Evolutionary conservation across 2,113 vertebrate species (phyloP).

Genomic region (Charadrius vociferus): DNA sequence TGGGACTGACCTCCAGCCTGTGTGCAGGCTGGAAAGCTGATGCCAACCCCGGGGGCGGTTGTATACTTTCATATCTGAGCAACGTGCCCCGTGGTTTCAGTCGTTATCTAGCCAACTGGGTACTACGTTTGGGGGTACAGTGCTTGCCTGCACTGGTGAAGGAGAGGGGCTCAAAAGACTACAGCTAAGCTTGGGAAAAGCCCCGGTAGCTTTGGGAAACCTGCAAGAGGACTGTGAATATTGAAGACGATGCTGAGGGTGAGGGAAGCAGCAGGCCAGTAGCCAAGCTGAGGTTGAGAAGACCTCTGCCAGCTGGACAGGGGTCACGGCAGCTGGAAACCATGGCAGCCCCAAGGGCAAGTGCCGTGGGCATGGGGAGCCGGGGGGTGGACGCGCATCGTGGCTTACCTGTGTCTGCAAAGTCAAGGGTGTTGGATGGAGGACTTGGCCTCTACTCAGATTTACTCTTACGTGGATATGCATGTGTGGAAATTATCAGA

Average conservation of each 20-base stretch:
- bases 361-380: neutral
- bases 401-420: neutral
- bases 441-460: neutral
- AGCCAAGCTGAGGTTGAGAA: neutral
- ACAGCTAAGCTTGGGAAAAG: neutral
- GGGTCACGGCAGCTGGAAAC: neutral
- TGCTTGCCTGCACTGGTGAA: neutral
- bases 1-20: neutral
- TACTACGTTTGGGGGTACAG: neutral
- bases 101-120: neutral
- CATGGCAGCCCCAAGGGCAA: neutral
- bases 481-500: neutral
- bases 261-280: neutral
- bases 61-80: neutral
- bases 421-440: neutral
- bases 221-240: neutral
- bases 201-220: neutral
- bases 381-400: accelerated
- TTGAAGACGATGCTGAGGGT: neutral
- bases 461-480: neutral
- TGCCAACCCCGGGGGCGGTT: neutral
- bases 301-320: neutral
- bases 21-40: neutral
- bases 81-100: neutral
- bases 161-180: neutral